phyloP scores from a whole-genome alignment of 2,888 invertebrate genomes.

The Diplolepis rosae region DNA sequence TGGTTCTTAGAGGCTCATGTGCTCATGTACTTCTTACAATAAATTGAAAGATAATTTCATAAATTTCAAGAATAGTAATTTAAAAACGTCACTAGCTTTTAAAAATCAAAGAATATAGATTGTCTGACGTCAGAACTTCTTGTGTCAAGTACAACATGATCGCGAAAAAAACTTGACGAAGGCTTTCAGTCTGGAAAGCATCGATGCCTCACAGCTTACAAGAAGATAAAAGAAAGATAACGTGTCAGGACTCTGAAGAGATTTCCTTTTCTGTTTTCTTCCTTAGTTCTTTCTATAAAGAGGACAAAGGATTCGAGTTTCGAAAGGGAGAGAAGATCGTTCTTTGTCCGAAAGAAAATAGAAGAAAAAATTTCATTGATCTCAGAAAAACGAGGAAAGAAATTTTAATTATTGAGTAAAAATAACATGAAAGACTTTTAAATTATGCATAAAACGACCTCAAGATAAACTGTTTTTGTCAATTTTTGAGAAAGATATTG shows the following conservation, averaged over 20 bases:
- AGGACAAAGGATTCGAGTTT: background rate
- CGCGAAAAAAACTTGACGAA: background rate
- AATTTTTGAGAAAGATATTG: too few relatives aligned
- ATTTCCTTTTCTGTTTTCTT: conserved; percentile 1
- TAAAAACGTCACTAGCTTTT: too few relatives aligned
- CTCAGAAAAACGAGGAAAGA: background rate
- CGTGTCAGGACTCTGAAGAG: background rate
- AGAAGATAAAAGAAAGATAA: background rate
- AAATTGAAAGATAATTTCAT: too few relatives aligned
- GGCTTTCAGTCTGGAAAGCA: background rate
- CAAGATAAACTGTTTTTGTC: too few relatives aligned
- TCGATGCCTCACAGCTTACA: background rate
- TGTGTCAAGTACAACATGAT: background rate
- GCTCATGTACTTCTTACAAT: too few relatives aligned
- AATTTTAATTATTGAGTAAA: too few relatives aligned
- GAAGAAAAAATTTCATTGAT: background rate
- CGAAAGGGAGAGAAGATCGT: background rate
- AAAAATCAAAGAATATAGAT: background rate
- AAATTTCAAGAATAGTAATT: too few relatives aligned
- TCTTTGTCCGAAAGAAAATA: background rate
- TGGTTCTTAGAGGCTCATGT: too few relatives aligned
- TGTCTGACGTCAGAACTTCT: background rate
- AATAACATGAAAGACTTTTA: too few relatives aligned
- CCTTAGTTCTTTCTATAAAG: conserved; percentile 4
- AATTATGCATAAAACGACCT: too few relatives aligned